These are phyloP conservation scores for Nemoura dubitans DNA, from an alignment of 2,888 invertebrate species.

Conservation along the genomic window DNA sequence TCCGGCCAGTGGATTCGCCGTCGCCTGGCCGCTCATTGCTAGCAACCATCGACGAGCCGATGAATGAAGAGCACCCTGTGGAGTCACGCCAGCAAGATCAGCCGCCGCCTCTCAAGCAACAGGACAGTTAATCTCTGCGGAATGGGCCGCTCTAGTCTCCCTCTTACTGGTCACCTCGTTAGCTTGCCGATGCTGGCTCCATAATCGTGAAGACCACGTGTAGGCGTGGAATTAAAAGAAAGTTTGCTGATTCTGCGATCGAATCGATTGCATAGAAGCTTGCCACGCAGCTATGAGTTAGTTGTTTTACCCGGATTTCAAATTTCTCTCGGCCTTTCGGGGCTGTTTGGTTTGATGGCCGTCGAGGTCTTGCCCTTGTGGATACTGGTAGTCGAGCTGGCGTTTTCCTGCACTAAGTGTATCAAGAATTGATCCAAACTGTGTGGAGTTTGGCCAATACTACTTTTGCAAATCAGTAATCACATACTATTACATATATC, in stretches of 20 bases:
- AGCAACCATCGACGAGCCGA: conserved; percentile 59
- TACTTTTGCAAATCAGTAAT: neutral
- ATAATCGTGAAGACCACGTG: neutral
- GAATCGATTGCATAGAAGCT: neutral
- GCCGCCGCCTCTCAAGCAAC: conserved; percentile 39
- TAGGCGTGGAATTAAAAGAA: too few species aligned
- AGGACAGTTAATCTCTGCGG: conserved; percentile 41
- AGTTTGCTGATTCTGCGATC: neutral
- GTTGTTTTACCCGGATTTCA: neutral
- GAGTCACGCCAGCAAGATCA: conserved; percentile 53
- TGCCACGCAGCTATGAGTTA: neutral
- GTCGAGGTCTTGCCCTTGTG: neutral
- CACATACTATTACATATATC: neutral
- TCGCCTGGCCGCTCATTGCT: conserved; percentile 61
- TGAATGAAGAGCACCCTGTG: conserved; percentile 58
- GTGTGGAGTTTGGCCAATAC: neutral
- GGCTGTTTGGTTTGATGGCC: neutral
- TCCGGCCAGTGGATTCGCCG: conserved; percentile 66
- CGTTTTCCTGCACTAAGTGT: neutral
- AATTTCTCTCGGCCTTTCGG: neutral
- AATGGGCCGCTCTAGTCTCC: neutral
- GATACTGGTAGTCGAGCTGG: neutral
- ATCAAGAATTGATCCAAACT: neutral
- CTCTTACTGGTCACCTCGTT: conserved; percentile 12
- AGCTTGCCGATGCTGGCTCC: neutral